Percentiles rank a stretch among this genome's conserved stretches.
Evolutionary conservation across 2,888 invertebrate species (phyloP).

Genomic region (Tetheella fluctuosa): DNA sequence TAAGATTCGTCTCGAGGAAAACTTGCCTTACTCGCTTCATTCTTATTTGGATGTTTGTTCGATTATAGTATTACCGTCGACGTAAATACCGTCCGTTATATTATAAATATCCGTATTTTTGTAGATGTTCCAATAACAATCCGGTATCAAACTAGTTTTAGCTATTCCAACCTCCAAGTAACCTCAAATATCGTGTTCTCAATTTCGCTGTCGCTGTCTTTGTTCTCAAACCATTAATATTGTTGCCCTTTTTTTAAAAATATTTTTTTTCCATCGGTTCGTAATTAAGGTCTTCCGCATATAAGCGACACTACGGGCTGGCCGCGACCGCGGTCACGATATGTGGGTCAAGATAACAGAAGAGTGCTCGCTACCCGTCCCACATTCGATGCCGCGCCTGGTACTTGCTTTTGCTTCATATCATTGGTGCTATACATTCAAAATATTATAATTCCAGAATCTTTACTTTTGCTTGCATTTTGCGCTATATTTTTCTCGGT

Average conservation of each 20-base stretch:
- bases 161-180: neutral
- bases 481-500: neutral
- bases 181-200: neutral
- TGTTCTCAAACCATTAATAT: neutral
- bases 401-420: constrained; percentile 17
- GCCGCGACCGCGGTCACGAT: constrained; percentile 65
- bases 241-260: constrained; percentile 4
- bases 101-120: neutral
- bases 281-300: constrained; percentile 65
- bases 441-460: neutral
- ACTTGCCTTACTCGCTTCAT: constrained; percentile 27
- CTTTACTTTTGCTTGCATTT: neutral
- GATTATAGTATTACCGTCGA: neutral
- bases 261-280: constrained; percentile 41
- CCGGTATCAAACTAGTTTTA: neutral
- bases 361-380: constrained; percentile 55
- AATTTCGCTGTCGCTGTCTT: neutral
- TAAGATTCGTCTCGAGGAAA: constrained; percentile 59
- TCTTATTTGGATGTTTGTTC: constrained; percentile 33
- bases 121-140: neutral
- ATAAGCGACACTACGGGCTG: constrained; percentile 48
- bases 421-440: constrained; percentile 5
- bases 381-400: constrained; percentile 47
- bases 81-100: neutral
- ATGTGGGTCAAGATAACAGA: constrained; percentile 76